Percentiles rank a stretch among this genome's conserved stretches.
phyloP scores from a whole-genome alignment of 1,140 invertebrate genomes.

The Cydia strobilella region DNA sequence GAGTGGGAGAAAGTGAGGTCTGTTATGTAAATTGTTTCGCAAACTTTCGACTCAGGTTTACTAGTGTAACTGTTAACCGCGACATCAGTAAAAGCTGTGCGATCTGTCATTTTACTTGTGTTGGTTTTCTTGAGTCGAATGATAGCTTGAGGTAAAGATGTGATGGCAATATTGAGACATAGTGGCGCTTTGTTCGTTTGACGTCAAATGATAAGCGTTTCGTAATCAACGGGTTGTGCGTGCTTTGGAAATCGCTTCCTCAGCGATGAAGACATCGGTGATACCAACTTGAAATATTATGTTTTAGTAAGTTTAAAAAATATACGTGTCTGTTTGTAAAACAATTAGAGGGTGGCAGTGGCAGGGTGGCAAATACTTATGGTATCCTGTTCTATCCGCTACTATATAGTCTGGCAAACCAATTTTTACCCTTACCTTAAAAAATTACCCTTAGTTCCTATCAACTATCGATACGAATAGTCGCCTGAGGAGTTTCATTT shows the following conservation, averaged over 20 bases:
- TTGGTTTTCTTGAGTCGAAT: not conserved
- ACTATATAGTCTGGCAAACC: too few relatives aligned
- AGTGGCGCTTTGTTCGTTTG: conserved; percentile 12
- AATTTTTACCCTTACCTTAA: too few relatives aligned
- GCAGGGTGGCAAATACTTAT: too few relatives aligned
- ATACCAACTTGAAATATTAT: not conserved
- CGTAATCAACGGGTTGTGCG: conserved; percentile 20
- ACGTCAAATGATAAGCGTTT: conserved; percentile 24
- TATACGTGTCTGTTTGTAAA: not conserved
- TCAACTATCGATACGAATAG: too few relatives aligned
- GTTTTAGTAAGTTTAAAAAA: not conserved
- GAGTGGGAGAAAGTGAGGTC: conserved; percentile 2
- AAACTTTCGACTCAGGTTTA: not conserved
- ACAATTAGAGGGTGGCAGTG: not conserved
- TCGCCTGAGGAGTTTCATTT: too few relatives aligned
- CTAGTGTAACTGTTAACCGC: not conserved
- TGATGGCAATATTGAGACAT: not conserved
- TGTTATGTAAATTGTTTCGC: not conserved
- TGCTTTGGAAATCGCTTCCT: conserved; percentile 14
- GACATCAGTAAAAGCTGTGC: too few relatives aligned
- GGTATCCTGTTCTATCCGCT: too few relatives aligned
- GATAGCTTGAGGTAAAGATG: not conserved
- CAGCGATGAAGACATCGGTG: conserved; percentile 15
- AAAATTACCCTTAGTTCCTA: too few relatives aligned
- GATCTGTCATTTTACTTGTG: too few relatives aligned